phyloP scores from a whole-genome alignment of 30 jellyfish, hydroid and myxozoan genomes.

The Chironex yamaguchii region DNA sequence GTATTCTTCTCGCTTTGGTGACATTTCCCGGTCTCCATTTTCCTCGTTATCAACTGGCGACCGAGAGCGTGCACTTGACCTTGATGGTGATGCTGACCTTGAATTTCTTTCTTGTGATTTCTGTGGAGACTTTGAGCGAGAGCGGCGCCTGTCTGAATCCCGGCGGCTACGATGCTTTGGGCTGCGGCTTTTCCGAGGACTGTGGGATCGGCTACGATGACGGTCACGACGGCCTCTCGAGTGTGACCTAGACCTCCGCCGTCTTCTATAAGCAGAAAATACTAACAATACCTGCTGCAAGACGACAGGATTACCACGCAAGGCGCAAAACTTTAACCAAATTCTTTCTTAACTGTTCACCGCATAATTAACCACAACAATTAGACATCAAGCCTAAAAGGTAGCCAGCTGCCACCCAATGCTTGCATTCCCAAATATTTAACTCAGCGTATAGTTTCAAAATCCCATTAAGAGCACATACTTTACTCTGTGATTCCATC shows the following conservation, averaged over 20 bases:
- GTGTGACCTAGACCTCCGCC: conserved; percentile 40
- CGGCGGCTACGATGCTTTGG: not conserved
- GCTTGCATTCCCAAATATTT: too few relatives aligned
- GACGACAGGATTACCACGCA: too few relatives aligned
- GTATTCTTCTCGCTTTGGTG: not conserved
- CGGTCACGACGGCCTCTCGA: conserved; percentile 76
- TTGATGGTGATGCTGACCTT: conserved; percentile 54
- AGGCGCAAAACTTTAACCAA: too few relatives aligned
- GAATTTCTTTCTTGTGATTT: conserved; percentile 17
- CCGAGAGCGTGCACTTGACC: conserved; percentile 47
- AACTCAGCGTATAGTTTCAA: too few relatives aligned
- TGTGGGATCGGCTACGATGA: conserved; percentile 58
- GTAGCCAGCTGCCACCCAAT: too few relatives aligned
- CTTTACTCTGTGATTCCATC: too few relatives aligned
- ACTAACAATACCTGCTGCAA: too few relatives aligned
- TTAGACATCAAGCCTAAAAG: too few relatives aligned
- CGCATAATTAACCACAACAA: too few relatives aligned
- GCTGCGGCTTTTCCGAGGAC: conserved; percentile 4
- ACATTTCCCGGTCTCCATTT: not conserved
- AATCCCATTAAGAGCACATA: too few relatives aligned
- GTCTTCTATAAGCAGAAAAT: too few relatives aligned
- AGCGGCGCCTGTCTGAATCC: not conserved
- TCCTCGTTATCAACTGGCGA: not conserved
- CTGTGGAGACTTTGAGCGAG: not conserved
- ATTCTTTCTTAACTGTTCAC: too few relatives aligned